Evolutionary conservation across 2,888 invertebrate genomes (phyloP), one percentile per base, ranked within the genome.

Genomic region (Bimastos eiseni): DNA sequence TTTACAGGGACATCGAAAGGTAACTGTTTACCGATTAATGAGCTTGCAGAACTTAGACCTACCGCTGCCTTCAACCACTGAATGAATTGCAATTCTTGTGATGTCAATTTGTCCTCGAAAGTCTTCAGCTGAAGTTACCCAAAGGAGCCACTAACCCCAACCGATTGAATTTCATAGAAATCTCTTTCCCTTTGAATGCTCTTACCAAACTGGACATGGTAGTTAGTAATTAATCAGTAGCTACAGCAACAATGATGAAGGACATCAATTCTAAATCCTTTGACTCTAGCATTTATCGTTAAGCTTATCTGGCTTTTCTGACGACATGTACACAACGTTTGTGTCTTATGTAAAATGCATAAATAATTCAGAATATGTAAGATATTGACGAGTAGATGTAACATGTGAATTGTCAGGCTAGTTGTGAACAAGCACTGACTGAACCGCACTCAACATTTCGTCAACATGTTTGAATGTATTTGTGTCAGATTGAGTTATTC

Each of bases 21-120:
- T 70, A n/a, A n/a, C 70, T 70, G n/a, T 70, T n/a, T 70, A 70
- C 70, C 70, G n/a, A 70, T n/a, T 70, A 70, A 30, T 70, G n/a
- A 70, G 70, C 70, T n/a, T 30, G 70, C 3, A 30, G 30, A n/a
- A 70, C 70, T n/a, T n/a, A 1, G 13, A n/a, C n/a, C 70, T 70
- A 70, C 70, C 70, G n/a, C 30, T 70, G 70, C 70, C 70, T n/a
- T n/a, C n/a, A n/a, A 11, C 0, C 70, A 70, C 30, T n/a, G 70
- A 30, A 30, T 70, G 70, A 70, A n/a, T 30, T 70, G 2, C n/a
- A n/a, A n/a, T n/a, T 30, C 3, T 30, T 55, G 3, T 55, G 55
- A 55, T 30, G 55, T 55, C 55, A 55, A 11, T 55, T n/a, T n/a
- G 70, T n/a, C 30, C 30, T 49, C 24, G 49, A 49, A 70, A 70